These are phyloP conservation scores for Glaucomys volans DNA, from an alignment of 2,113 vertebrate species.

Conservation along the genomic window DNA sequence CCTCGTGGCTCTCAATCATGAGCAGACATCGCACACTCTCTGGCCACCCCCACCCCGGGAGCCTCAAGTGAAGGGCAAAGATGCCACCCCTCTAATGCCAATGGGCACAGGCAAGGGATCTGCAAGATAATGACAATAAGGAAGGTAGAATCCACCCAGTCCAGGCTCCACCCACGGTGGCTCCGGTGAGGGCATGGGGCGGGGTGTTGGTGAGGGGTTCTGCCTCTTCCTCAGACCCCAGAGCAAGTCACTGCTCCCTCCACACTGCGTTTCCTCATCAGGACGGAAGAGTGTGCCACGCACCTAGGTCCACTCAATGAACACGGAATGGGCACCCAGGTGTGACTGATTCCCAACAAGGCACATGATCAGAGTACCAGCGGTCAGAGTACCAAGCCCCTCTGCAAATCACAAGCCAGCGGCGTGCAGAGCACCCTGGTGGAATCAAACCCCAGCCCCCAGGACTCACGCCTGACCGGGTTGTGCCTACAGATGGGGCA, in stretches of 20 bases:
- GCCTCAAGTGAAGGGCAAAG: background rate
- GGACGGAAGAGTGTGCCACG: background rate
- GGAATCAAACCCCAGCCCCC: background rate
- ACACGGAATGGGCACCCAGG: background rate
- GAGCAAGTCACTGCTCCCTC: background rate
- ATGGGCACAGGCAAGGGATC: background rate
- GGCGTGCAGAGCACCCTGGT: background rate
- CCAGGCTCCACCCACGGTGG: background rate
- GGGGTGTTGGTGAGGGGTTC: background rate
- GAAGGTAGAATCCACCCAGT: background rate
- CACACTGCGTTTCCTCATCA: background rate
- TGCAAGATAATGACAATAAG: too few species aligned
- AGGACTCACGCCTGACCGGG: background rate
- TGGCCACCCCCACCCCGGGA: background rate
- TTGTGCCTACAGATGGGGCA: background rate
- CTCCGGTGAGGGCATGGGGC: rapidly evolving
- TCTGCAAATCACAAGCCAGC: background rate
- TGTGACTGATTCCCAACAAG: background rate
- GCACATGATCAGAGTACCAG: background rate
- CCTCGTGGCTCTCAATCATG: background rate
- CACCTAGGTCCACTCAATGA: background rate
- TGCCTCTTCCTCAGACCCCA: background rate
- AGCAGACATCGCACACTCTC: background rate
- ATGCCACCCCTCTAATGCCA: background rate
- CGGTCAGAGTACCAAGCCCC: background rate